These are phyloP conservation scores for Catharus bicknelli DNA, from an alignment of 2,113 vertebrate genomes.

Conservation along the genomic window DNA sequence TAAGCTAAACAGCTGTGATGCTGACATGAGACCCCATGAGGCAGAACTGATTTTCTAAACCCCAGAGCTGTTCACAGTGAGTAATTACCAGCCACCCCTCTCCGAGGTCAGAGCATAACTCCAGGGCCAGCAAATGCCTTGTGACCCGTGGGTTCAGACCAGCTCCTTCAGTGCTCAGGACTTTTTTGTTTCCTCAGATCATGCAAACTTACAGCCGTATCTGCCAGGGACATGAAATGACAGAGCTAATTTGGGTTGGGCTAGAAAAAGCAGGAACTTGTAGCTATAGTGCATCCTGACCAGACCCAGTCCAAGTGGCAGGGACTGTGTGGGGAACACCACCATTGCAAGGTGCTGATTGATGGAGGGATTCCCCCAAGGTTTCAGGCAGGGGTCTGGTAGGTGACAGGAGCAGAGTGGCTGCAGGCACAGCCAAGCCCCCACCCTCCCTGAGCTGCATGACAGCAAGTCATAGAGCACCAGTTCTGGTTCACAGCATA, in stretches of 20 bases:
- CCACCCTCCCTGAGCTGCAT: fast-evolving
- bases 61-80: not conserved
- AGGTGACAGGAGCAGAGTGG: not conserved
- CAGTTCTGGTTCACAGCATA: not conserved
- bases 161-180: not conserved
- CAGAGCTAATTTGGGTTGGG: not conserved
- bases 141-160: not conserved
- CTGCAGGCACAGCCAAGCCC: fast-evolving
- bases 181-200: not conserved
- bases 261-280: not conserved
- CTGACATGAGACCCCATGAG: not conserved
- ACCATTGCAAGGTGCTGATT: not conserved
- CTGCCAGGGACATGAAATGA: not conserved
- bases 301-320: not conserved
- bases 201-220: not conserved
- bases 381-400: not conserved
- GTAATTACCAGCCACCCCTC: not conserved
- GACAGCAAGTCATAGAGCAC: not conserved
- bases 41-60: not conserved
- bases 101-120: not conserved
- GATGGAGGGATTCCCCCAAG: not conserved
- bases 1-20: not conserved
- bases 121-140: not conserved
- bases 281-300: not conserved
- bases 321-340: not conserved